These are phyloP conservation scores for Entomobrya proxima DNA, from an alignment of 2,888 invertebrate genomes.

Conservation along the genomic window DNA sequence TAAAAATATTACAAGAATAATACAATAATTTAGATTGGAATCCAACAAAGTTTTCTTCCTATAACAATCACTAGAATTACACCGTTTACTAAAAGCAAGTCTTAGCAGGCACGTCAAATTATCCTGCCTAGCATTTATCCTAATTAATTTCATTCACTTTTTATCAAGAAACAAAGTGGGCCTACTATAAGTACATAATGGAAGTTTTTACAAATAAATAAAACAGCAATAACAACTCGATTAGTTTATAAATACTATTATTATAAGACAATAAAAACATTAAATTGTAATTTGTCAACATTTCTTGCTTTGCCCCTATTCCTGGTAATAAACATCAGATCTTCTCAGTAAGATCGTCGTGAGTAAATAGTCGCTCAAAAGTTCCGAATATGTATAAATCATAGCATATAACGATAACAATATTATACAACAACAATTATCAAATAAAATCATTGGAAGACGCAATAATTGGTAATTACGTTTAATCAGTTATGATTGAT, in stretches of 20 bases:
- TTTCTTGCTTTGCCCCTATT: slow-evolving; percentile 26
- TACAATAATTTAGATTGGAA: slow-evolving; percentile 17
- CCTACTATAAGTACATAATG: background rate
- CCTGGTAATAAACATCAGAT: slow-evolving; percentile 14
- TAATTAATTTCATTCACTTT: background rate
- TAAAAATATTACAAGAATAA: background rate
- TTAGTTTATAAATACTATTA: background rate
- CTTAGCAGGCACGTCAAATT: background rate
- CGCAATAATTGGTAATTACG: background rate
- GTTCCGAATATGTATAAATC: background rate
- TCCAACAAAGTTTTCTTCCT: background rate
- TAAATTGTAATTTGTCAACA: slow-evolving; percentile 11
- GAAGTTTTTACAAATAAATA: slow-evolving; percentile 36
- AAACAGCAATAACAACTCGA: slow-evolving; percentile 12
- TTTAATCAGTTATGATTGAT: background rate
- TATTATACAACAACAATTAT: slow-evolving; percentile 10
- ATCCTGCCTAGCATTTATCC: background rate
- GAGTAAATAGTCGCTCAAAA: slow-evolving; percentile 15
- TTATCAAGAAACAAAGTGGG: background rate
- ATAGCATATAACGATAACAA: background rate
- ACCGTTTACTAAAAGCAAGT: slow-evolving; percentile 35
- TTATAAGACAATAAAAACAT: background rate
- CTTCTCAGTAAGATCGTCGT: slow-evolving; percentile 15
- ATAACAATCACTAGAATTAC: slow-evolving; percentile 38
- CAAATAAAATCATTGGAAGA: background rate